phyloP scores from a whole-genome alignment of 2,113 vertebrate genomes.

The Dermatemys mawii region DNA sequence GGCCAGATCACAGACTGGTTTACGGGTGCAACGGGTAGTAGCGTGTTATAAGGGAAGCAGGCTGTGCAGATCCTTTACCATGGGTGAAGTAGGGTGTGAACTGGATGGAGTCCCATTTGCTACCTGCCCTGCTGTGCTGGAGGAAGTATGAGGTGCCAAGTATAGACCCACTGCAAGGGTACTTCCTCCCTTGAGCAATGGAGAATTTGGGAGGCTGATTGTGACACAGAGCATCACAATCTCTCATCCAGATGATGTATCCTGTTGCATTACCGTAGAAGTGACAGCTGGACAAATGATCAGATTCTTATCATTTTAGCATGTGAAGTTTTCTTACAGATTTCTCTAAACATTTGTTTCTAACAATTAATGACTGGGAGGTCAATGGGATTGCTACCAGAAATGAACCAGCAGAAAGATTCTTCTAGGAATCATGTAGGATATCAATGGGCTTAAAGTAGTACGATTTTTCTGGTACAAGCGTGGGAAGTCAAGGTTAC shows the following conservation, averaged over 20 bases:
- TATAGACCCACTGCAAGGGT: not conserved
- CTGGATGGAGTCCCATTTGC: not conserved
- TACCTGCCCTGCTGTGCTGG: not conserved
- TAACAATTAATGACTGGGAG: not conserved
- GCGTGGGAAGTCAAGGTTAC: not conserved
- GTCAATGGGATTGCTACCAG: not conserved
- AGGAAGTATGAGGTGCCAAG: not conserved
- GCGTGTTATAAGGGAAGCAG: not conserved
- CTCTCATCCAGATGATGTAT: not conserved
- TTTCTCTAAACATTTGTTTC: not conserved
- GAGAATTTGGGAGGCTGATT: too few relatives aligned
- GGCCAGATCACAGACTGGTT: not conserved
- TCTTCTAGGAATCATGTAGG: accelerated
- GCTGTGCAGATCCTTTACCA: not conserved
- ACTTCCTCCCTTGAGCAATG: not conserved
- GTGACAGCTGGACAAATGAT: not conserved
- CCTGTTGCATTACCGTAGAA: not conserved
- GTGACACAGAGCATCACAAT: not conserved
- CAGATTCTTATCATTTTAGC: not conserved
- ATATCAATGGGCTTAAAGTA: not conserved
- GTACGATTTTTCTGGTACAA: not conserved
- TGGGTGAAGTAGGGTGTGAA: not conserved
- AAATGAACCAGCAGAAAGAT: accelerated
- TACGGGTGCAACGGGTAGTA: not conserved
- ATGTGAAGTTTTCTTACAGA: not conserved